Evolutionary conservation across 1,140 invertebrate genomes (phyloP).

Genomic region (Orussus abietinus): DNA sequence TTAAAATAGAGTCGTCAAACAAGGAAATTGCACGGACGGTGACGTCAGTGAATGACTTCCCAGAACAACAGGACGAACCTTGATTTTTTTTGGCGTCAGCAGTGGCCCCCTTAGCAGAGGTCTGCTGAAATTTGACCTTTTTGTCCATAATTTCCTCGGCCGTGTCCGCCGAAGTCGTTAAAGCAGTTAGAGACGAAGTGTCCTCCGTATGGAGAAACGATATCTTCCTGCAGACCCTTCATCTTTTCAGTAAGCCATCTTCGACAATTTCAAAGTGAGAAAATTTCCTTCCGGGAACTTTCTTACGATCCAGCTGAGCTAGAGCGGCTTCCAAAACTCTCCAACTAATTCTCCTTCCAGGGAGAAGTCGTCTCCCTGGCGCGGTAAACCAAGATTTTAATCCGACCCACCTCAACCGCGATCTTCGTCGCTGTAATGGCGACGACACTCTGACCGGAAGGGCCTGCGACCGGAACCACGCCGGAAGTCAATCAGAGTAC

Average conservation of each 20-base stretch:
- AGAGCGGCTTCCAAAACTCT: slow-evolving; percentile 17
- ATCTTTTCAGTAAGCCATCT: slow-evolving; percentile 80
- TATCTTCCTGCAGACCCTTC: slow-evolving; percentile 62
- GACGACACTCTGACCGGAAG: slow-evolving; percentile 53
- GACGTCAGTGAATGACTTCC: too few relatives aligned
- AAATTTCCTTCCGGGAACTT: slow-evolving; percentile 25
- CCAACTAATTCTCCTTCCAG: slow-evolving; percentile 25
- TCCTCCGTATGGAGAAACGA: slow-evolving; percentile 70
- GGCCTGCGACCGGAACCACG: too few relatives aligned
- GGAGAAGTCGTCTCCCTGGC: slow-evolving; percentile 61
- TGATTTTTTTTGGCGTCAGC: slow-evolving; percentile 67
- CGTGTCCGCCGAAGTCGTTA: slow-evolving; percentile 39
- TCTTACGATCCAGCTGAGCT: slow-evolving; percentile 18
- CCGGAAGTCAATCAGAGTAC: slow-evolving; percentile 23
- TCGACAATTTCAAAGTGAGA: slow-evolving; percentile 49
- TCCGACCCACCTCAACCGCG: slow-evolving; percentile 47
- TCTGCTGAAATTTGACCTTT: slow-evolving; percentile 60
- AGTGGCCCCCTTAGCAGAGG: slow-evolving; percentile 59
- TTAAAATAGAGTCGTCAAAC: too few relatives aligned
- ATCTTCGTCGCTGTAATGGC: slow-evolving; percentile 64
- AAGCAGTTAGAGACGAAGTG: slow-evolving; percentile 48
- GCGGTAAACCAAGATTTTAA: slow-evolving; percentile 62
- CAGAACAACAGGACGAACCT: slow-evolving; percentile 61
- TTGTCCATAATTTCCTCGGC: slow-evolving; percentile 67
- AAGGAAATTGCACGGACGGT: too few relatives aligned